These are phyloP conservation scores for Drosophila parabipectinata DNA, from an alignment of 1,140 invertebrate genomes.

Conservation along the genomic window DNA sequence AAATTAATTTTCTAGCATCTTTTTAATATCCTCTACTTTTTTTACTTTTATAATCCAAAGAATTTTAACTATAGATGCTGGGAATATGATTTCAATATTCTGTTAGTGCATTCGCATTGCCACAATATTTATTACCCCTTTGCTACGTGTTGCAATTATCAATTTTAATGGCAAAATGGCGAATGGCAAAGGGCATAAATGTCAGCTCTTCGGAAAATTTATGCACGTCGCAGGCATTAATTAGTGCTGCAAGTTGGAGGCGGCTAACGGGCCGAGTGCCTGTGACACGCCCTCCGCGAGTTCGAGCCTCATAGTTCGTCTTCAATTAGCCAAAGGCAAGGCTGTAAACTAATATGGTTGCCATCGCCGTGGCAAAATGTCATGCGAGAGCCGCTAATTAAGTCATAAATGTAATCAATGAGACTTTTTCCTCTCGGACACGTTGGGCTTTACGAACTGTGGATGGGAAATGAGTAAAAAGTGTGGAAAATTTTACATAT, in stretches of 20 bases:
- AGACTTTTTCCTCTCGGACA: slow-evolving; percentile 8
- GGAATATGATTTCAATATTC: slow-evolving; percentile 37
- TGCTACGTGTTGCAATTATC: slow-evolving; percentile 74
- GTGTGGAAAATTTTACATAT: too few species aligned
- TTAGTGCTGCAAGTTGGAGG: slow-evolving; percentile 65
- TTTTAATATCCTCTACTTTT: neutral
- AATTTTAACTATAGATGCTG: neutral
- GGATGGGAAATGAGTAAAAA: too few species aligned
- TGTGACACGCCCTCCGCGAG: neutral
- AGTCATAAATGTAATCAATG: slow-evolving; percentile 74
- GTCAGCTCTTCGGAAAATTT: slow-evolving; percentile 74
- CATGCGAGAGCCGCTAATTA: slow-evolving; percentile 56
- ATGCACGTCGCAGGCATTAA: slow-evolving; percentile 77
- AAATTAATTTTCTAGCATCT: neutral
- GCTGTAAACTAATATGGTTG: slow-evolving; percentile 67
- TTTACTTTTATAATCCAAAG: neutral
- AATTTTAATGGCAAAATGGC: slow-evolving; percentile 65
- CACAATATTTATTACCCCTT: slow-evolving; percentile 37
- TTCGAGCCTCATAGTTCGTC: slow-evolving; percentile 29
- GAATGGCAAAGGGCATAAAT: slow-evolving; percentile 60
- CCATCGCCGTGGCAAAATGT: neutral
- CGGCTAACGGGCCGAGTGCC: neutral
- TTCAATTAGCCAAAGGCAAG: slow-evolving; percentile 49
- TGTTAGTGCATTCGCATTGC: slow-evolving; percentile 6
- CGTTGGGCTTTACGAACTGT: too few species aligned